A percentile compares a stretch with the other conserved stretches of the same genome.
These are phyloP conservation scores for Luscinia luscinia DNA, from an alignment of 2,797 vertebrate genomes.

Conservation along the genomic window DNA sequence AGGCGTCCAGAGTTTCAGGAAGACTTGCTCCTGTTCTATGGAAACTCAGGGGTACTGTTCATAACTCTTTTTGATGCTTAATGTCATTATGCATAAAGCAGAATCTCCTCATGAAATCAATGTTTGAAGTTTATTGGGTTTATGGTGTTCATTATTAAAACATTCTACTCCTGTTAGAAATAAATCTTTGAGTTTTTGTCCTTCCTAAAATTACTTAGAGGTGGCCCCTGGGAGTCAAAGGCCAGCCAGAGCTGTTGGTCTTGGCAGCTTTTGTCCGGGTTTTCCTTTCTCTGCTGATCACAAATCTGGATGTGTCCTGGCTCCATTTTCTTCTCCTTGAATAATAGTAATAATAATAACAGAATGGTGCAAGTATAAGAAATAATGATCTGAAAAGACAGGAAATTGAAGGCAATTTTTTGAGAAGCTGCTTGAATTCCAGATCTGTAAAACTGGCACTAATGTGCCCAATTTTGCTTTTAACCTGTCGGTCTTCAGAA, in stretches of 20 bases:
- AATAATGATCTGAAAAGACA: constrained; percentile 27
- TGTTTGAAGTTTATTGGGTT: not conserved
- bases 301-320: not conserved
- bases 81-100: not conserved
- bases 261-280: not conserved
- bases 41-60: not conserved
- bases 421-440: constrained; percentile 21
- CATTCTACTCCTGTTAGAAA: not conserved
- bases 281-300: not conserved
- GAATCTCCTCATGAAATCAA: not conserved
- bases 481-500: not conserved
- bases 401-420: constrained; percentile 25
- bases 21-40: not conserved
- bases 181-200: not conserved
- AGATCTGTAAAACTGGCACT: not conserved
- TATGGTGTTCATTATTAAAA: constrained; percentile 30
- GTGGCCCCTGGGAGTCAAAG: not conserved
- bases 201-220: not conserved
- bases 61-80: not conserved
- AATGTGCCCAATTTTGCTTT: not conserved
- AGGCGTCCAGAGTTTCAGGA: not conserved
- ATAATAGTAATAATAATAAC: not conserved
- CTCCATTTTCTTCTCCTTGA: not conserved
- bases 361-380: not conserved
- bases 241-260: not conserved